Conservation (phyloP, 2,888 invertebrate species). For the Petrolisthes cinctipes region DNA sequence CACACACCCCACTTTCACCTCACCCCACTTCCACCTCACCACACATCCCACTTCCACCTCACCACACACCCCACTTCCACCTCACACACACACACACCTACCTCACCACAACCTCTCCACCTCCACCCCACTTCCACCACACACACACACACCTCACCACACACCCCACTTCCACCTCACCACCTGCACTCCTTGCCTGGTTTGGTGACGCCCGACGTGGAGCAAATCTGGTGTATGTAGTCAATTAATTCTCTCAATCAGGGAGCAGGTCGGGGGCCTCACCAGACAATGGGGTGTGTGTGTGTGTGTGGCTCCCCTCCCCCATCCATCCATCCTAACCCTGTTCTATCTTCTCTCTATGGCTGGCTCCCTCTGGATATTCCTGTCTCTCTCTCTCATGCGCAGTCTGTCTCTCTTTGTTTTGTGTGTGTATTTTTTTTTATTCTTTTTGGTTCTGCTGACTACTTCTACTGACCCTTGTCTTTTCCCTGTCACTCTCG, state of each 20-base stretch:
- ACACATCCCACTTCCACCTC: not conserved
- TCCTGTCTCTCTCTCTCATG: not conserved
- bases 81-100: not conserved
- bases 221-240: constrained; percentile 18
- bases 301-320: not conserved
- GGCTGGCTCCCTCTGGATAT: not conserved
- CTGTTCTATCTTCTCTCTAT: not conserved
- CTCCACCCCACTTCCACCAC: not conserved
- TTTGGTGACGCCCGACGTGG: not conserved
- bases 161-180: not conserved
- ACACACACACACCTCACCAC: not conserved
- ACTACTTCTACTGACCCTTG: not conserved
- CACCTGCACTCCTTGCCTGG: not conserved
- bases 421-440: not conserved
- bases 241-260: constrained; percentile 16
- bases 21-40: not conserved
- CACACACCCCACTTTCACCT: not conserved
- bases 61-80: not conserved
- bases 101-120: not conserved
- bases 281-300: not conserved
- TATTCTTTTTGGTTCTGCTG: not conserved
- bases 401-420: not conserved
- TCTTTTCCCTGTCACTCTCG: not conserved
- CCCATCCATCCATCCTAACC: not conserved
- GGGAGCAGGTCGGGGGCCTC: not conserved